Percentiles rank a stretch among this genome's conserved stretches.
phyloP scores from a whole-genome alignment of 2,888 invertebrate genomes.

The Euzophera pinguis region DNA sequence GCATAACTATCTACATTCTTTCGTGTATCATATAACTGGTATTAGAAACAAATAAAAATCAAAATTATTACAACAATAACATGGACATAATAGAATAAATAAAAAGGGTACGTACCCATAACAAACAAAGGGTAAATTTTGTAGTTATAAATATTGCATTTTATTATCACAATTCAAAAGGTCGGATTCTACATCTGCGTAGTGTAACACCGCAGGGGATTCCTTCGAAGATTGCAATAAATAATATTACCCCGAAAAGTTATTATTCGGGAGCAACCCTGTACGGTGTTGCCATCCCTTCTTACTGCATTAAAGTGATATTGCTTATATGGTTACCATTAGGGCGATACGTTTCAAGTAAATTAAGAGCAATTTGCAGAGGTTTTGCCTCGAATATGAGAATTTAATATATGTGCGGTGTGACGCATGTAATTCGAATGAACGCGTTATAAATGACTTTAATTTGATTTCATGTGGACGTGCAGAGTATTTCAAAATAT shows the following conservation, averaged over 20 bases:
- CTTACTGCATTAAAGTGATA: slow-evolving; percentile 59
- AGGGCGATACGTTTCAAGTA: slow-evolving; percentile 67
- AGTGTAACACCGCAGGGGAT: slow-evolving; percentile 43
- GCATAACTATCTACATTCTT: too few species aligned
- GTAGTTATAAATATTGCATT: slow-evolving; percentile 9
- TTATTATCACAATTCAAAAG: slow-evolving; percentile 16
- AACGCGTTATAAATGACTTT: slow-evolving; percentile 60
- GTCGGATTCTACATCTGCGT: slow-evolving; percentile 37
- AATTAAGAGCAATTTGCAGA: slow-evolving; percentile 75
- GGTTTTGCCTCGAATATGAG: slow-evolving; percentile 65
- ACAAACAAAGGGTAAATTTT: slow-evolving; percentile 5
- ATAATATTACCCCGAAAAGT: slow-evolving; percentile 54
- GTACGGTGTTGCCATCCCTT: slow-evolving; percentile 29
- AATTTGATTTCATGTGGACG: slow-evolving; percentile 47
- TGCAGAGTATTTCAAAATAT: background rate
- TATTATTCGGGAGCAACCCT: slow-evolving; percentile 50
- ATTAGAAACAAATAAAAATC: too few species aligned
- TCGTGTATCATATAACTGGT: too few species aligned
- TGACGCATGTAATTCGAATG: slow-evolving; percentile 63
- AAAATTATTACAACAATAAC: too few species aligned
- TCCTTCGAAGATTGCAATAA: slow-evolving; percentile 54
- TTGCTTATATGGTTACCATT: slow-evolving; percentile 69
- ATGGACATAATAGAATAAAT: background rate
- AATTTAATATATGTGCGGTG: slow-evolving; percentile 66
- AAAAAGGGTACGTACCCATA: background rate